Percentiles rank a stretch among this genome's conserved stretches.
Conservation (phyloP, 2,797 vertebrate species). For the Vultur gryphus region DNA sequence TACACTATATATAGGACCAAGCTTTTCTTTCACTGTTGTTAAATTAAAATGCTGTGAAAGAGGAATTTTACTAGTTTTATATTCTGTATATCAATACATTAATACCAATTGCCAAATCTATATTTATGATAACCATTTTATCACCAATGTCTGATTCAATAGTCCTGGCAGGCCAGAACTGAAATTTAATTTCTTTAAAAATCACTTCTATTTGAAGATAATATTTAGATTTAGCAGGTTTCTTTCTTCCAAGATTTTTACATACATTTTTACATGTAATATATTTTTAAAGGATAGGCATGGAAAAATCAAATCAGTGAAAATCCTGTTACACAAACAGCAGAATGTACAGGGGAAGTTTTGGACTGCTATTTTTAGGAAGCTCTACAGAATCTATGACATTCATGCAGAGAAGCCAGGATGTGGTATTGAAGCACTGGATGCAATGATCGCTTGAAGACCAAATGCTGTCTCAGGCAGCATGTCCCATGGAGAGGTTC, state of each 20-base stretch:
- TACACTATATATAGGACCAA: rapidly evolving
- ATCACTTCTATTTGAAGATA: background rate
- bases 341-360: background rate
- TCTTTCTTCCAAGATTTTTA: background rate
- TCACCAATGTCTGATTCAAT: background rate
- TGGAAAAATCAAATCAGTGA: background rate
- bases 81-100: background rate
- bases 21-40: background rate
- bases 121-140: background rate
- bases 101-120: background rate
- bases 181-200: background rate
- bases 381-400: background rate
- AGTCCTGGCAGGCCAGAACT: background rate
- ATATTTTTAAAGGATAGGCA: background rate
- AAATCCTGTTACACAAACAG: background rate
- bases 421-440: slow-evolving; percentile 2
- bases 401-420: background rate
- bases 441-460: slow-evolving; percentile 1
- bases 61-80: background rate
- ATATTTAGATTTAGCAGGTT: background rate
- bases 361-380: slow-evolving; percentile 17
- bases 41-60: background rate
- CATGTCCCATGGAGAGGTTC: background rate
- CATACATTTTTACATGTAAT: background rate
- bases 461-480: background rate